phyloP scores from a whole-genome alignment of 2,797 vertebrate species.

The Simalia tracyae region DNA sequence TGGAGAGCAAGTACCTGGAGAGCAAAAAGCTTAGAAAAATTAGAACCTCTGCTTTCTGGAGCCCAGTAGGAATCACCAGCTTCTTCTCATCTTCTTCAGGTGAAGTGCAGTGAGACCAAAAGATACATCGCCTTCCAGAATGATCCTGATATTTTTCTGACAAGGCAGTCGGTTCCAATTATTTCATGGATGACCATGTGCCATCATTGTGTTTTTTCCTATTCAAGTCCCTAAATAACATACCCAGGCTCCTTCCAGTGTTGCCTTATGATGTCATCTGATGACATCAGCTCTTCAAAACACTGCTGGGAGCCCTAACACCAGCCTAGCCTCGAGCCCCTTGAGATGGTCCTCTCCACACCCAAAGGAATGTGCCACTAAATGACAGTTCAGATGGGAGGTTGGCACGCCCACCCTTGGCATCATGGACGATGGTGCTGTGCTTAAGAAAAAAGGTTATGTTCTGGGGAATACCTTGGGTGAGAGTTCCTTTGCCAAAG shows the following conservation, averaged over 20 bases:
- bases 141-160: too few relatives aligned
- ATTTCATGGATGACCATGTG: neutral
- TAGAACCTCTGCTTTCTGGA: too few relatives aligned
- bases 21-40: too few relatives aligned
- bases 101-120: too few relatives aligned
- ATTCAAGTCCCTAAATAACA: neutral
- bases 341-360: slow-evolving; percentile 39
- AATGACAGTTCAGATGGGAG: slow-evolving; percentile 47
- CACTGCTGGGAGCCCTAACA: slow-evolving; percentile 38
- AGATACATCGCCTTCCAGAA: too few relatives aligned
- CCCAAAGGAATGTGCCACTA: slow-evolving; percentile 36
- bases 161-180: neutral
- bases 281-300: slow-evolving; percentile 57
- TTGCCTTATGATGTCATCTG: slow-evolving; percentile 65
- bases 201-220: too few relatives aligned
- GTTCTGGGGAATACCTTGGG: slow-evolving; percentile 55
- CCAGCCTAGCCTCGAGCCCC: slow-evolving; percentile 29
- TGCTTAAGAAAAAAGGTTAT: slow-evolving; percentile 69
- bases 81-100: too few relatives aligned
- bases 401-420: slow-evolving; percentile 29
- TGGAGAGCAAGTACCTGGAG: too few relatives aligned
- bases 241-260: neutral
- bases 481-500: slow-evolving; percentile 67
- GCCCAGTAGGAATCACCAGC: neutral
- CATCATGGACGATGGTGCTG: slow-evolving; percentile 39